These are phyloP conservation scores for Morpho helenor DNA, from an alignment of 2,888 invertebrate genomes.

Conservation along the genomic window DNA sequence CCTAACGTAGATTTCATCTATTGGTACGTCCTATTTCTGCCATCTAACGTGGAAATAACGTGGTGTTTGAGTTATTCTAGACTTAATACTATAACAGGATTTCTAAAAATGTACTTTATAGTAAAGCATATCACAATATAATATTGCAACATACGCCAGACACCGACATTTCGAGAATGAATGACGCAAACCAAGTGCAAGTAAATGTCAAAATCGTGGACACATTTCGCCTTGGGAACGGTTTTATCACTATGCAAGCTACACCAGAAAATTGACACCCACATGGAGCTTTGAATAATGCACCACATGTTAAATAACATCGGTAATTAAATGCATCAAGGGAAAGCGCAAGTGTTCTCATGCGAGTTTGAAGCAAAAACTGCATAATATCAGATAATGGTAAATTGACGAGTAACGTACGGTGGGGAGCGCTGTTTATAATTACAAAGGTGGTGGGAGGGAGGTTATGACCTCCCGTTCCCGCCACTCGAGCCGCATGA, in stretches of 20 bases:
- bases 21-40: no score
- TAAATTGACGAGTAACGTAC: slow-evolving; percentile 33
- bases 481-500: slow-evolving; percentile 32
- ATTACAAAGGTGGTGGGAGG: slow-evolving; percentile 31
- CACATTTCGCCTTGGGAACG: slow-evolving; percentile 51
- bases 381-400: slow-evolving; percentile 33
- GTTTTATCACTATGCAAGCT: slow-evolving; percentile 37
- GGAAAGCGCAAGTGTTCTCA: slow-evolving; percentile 72
- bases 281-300: slow-evolving; percentile 62
- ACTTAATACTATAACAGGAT: no score
- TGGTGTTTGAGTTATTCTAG: no score
- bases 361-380: slow-evolving; percentile 51
- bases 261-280: slow-evolving; percentile 55
- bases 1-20: no score
- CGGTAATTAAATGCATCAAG: slow-evolving; percentile 62
- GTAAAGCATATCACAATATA: background rate
- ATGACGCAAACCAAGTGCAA: slow-evolving; percentile 52
- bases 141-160: slow-evolving; percentile 48
- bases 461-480: slow-evolving; percentile 31
- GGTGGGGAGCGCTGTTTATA: slow-evolving; percentile 34
- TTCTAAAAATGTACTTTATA: no score
- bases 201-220: slow-evolving; percentile 73
- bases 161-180: slow-evolving; percentile 52
- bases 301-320: slow-evolving; percentile 70
- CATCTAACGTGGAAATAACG: no score